Evolutionary conservation across 2,113 vertebrate species (phyloP).

Genomic region (Etheostoma cragini): DNA sequence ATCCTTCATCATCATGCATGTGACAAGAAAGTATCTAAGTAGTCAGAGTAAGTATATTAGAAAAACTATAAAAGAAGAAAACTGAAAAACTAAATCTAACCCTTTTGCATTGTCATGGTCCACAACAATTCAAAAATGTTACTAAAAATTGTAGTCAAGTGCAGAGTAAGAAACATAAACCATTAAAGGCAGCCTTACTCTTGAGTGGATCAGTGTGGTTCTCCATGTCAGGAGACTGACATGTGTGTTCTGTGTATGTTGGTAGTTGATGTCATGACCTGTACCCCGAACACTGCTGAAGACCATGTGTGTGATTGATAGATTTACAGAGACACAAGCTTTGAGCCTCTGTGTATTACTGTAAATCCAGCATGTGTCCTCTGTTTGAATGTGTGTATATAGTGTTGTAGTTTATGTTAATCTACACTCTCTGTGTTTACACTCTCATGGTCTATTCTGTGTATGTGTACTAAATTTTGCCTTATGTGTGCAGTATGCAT

Average conservation of each 20-base stretch:
- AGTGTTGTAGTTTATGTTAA: constrained; percentile 30
- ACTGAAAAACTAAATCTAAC: background rate
- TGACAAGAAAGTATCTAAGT: background rate
- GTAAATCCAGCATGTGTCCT: constrained; percentile 40
- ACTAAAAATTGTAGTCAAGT: constrained; percentile 6
- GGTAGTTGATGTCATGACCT: constrained; percentile 60
- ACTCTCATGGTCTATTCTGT: constrained; percentile 13
- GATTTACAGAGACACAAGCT: background rate
- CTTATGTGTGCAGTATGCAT: constrained; percentile 22
- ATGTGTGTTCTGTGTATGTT: constrained; percentile 41
- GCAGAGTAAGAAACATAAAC: background rate
- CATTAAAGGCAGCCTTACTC: constrained; percentile 54
- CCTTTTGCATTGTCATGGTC: background rate
- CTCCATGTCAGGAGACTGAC: constrained; percentile 51
- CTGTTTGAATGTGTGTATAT: constrained; percentile 42
- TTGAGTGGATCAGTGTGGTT: constrained; percentile 35
- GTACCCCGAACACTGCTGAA: constrained; percentile 17
- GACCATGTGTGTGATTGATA: constrained; percentile 16
- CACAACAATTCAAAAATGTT: background rate
- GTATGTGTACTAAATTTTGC: constrained; percentile 29
- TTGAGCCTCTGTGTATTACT: constrained; percentile 2
- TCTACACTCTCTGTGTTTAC: constrained; percentile 37
- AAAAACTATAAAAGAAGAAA: too few relatives aligned
- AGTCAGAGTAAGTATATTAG: too few relatives aligned
- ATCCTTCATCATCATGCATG: background rate